Conservation (phyloP, 2,797 vertebrate species). For the Erithacus rubecula region DNA sequence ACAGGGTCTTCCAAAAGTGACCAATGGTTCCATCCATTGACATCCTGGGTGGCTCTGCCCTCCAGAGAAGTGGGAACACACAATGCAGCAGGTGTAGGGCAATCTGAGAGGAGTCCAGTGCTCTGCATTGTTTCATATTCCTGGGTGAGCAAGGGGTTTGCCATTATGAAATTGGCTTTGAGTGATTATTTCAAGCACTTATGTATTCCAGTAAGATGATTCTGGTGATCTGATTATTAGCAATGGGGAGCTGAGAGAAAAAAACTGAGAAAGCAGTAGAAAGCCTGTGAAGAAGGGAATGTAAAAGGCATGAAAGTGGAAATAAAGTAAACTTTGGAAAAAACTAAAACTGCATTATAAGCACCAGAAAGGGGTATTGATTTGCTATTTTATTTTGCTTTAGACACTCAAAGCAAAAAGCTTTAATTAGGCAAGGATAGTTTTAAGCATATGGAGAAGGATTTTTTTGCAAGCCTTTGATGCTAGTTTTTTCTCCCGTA, state of each 20-base stretch:
- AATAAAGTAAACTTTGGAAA: neutral
- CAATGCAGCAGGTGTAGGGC: neutral
- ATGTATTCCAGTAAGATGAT: neutral
- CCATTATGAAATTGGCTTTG: neutral
- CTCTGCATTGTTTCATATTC: neutral
- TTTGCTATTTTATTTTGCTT: neutral
- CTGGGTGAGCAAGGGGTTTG: neutral
- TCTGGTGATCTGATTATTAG: neutral
- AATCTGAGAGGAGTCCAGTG: neutral
- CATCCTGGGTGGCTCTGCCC: neutral
- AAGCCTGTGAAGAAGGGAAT: neutral
- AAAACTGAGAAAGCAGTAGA: neutral
- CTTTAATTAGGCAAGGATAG: neutral
- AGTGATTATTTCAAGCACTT: neutral
- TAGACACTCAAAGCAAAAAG: neutral
- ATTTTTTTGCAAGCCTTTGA: neutral
- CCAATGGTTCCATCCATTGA: neutral
- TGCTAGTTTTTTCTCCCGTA: neutral
- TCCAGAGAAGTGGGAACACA: neutral
- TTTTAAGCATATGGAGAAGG: neutral
- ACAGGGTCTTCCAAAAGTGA: neutral
- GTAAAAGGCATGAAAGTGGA: neutral
- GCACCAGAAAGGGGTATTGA: neutral
- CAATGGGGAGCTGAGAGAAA: neutral
- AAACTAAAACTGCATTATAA: neutral